A percentile compares a stretch with the other conserved stretches of the same genome.
Evolutionary conservation across 2,113 vertebrate species (phyloP).

Genomic region (Anhinga rufa): DNA sequence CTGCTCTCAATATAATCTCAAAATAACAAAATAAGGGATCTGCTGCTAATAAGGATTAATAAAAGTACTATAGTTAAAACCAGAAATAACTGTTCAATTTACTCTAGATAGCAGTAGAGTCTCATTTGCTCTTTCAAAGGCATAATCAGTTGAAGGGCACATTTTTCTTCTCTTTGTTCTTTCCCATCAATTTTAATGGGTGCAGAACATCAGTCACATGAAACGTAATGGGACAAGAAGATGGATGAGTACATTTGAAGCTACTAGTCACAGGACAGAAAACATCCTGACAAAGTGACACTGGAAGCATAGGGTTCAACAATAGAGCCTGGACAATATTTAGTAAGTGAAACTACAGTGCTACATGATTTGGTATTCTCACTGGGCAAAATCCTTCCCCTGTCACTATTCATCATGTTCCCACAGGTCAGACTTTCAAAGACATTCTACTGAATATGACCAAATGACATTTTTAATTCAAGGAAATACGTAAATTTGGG

Average conservation of each 20-base stretch:
- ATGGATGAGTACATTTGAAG: slow-evolving; percentile 88
- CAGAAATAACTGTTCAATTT: slow-evolving; percentile 52
- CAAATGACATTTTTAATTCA: slow-evolving; percentile 51
- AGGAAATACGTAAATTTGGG: slow-evolving; percentile 46
- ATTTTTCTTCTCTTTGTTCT: slow-evolving; percentile 81
- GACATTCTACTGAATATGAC: slow-evolving; percentile 46
- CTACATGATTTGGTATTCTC: slow-evolving; percentile 53
- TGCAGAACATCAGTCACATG: slow-evolving; percentile 89
- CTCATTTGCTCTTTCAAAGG: slow-evolving; percentile 73
- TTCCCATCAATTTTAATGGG: slow-evolving; percentile 90
- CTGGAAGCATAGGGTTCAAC: slow-evolving; percentile 58
- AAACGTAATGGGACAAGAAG: slow-evolving; percentile 89
- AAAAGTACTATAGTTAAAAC: slow-evolving; percentile 37
- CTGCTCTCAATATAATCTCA: neutral
- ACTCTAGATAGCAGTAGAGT: slow-evolving; percentile 71
- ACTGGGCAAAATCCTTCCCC: slow-evolving; percentile 61
- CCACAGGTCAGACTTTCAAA: slow-evolving; percentile 50
- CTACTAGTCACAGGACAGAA: slow-evolving; percentile 78
- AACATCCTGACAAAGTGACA: slow-evolving; percentile 78
- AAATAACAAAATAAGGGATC: neutral
- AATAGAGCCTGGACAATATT: slow-evolving; percentile 62
- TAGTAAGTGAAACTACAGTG: slow-evolving; percentile 57
- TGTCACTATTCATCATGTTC: slow-evolving; percentile 53
- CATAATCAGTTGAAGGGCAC: slow-evolving; percentile 83
- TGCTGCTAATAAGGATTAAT: slow-evolving; percentile 6